These are phyloP conservation scores for Anolis carolinensis DNA, from an alignment of 2,113 vertebrate genomes.

Conservation along the genomic window DNA sequence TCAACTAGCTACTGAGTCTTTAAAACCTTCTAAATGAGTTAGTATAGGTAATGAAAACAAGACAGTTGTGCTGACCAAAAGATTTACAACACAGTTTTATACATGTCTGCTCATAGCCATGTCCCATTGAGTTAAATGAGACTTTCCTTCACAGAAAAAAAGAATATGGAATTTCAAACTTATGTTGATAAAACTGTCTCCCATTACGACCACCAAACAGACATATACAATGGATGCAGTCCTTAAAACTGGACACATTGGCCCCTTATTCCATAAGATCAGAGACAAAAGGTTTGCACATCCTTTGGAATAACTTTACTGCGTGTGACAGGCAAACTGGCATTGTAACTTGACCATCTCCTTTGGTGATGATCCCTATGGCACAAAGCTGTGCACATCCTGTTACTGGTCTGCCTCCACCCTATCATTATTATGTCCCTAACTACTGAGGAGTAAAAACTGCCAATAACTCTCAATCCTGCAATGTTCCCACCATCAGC, in stretches of 20 bases:
- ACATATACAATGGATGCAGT: no score
- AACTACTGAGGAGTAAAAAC: no score
- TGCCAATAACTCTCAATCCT: no score
- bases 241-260: not conserved
- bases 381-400: no score
- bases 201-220: not conserved
- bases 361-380: no score
- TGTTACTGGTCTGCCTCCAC: no score
- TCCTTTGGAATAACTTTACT: not conserved
- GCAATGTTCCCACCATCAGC: no score
- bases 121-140: not conserved
- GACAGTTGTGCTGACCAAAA: not conserved
- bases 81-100: not conserved
- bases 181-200: not conserved
- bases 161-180: not conserved
- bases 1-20: slow-evolving; percentile 8
- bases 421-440: no score
- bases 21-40: slow-evolving; percentile 14
- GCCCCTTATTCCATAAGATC: not conserved
- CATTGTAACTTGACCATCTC: no score
- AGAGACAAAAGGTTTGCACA: not conserved
- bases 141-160: not conserved
- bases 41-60: slow-evolving; percentile 5
- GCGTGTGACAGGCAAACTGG: no score
- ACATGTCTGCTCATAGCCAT: not conserved